Percentiles rank a stretch among this genome's conserved stretches.
These are phyloP conservation scores for Drosophila parthenogenetica DNA, from an alignment of 2,888 invertebrate species.

Conservation along the genomic window DNA sequence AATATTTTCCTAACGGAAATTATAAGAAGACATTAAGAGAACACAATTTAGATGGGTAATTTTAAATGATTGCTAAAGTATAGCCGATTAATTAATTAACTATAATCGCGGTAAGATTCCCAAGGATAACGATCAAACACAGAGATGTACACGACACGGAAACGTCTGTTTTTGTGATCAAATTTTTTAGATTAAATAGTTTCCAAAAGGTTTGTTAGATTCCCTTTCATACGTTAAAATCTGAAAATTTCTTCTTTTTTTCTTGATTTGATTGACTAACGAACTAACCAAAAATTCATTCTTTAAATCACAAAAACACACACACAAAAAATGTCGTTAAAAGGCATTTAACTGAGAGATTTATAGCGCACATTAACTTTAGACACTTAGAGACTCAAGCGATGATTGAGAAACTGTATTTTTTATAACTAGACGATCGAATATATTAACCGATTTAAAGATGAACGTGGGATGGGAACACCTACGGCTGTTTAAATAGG, in stretches of 20 bases:
- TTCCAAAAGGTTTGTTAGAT: too few relatives aligned
- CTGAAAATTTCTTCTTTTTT: neutral
- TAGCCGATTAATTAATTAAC: too few relatives aligned
- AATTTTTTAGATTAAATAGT: too few relatives aligned
- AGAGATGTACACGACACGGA: too few relatives aligned
- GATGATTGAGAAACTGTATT: neutral
- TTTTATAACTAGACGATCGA: constrained; percentile 1
- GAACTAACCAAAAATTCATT: neutral
- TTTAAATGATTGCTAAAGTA: too few relatives aligned
- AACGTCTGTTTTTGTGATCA: too few relatives aligned
- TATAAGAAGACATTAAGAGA: too few relatives aligned
- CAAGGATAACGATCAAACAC: too few relatives aligned
- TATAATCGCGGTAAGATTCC: too few relatives aligned
- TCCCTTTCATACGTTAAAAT: too few relatives aligned
- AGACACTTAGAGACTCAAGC: neutral
- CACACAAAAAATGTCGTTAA: neutral
- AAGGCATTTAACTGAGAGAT: constrained; percentile 5
- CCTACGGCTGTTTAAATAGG: constrained; percentile 82
- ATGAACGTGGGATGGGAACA: constrained; percentile 38
- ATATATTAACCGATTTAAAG: neutral
- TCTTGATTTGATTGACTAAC: neutral
- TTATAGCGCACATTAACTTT: constrained; percentile 1
- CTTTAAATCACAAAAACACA: neutral
- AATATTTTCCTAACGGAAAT: too few relatives aligned
- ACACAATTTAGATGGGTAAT: too few relatives aligned